Base-by-base conservation (phyloP, 2,797 vertebrate genomes). In the Columba guinea region DNA sequence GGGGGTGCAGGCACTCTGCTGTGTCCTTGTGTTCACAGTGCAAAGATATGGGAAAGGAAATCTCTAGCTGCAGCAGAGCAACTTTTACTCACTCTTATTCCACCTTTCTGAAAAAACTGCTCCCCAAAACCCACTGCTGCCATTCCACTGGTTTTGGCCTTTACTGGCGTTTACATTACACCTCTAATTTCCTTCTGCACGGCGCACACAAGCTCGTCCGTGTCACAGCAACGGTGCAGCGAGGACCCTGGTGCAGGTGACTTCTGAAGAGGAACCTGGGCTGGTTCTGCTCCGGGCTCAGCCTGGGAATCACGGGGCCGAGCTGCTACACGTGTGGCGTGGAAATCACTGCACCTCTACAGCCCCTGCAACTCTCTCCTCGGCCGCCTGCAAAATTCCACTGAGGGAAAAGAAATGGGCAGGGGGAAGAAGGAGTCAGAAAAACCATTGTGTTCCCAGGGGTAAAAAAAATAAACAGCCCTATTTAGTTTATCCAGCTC, bases 401-500 rank as follows among this genome's bases (percentile, higher is more conserved):
- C 39, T 39, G 41, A 74, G 3, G 1, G 51, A 81, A 92, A 92
- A 89, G 67, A 89, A 95, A 74, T 21, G 9, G 56, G 67, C 35
- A 90, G 63, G 27, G 46, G 23, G 11, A 52, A 82, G 44, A 56
- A 68, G 34, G 27, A 90, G 16, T 80, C 81, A 89, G 70, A 95
- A 86, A 90, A 94, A 75, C 90, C 21, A 87, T 52, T 92, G 91
- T 93, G 55, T 30, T 94, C 91, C 58, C 26, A 30, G 35, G 52
- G 19, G 10, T 16, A 17, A 44, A 49, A 53, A 79, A 89, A 93
- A 83, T 68, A 74, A 95, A 65, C 37, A 73, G 52, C 49, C 69
- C 87, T 76, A 28, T 91, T 88, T 82, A 84, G 92, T 37, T 77
- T 79, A 49, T 71, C 63, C 75, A 86, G 63, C 89, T 89, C 93